These are phyloP conservation scores for Lepilemur ruficaudatus DNA, from an alignment of 2,797 vertebrate genomes.

Conservation along the genomic window DNA sequence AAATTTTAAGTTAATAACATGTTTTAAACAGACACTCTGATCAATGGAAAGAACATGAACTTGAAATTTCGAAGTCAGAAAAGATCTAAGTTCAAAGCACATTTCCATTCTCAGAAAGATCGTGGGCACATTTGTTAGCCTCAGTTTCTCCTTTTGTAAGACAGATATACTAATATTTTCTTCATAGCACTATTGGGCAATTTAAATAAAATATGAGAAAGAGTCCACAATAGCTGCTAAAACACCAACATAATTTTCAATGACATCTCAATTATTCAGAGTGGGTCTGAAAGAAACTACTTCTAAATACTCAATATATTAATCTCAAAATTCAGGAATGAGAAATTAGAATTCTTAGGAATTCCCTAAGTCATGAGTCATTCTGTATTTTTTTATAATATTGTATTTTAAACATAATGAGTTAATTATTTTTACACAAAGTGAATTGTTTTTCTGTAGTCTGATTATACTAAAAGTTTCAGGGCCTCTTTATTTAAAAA, in stretches of 20 bases:
- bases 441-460: not conserved
- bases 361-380: not conserved
- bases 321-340: not conserved
- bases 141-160: slow-evolving; percentile 15
- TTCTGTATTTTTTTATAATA: slow-evolving; percentile 13
- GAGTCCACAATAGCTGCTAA: not conserved
- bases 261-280: not conserved
- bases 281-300: not conserved
- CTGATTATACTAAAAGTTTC: not conserved
- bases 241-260: not conserved
- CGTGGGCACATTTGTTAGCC: not conserved
- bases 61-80: slow-evolving; percentile 16
- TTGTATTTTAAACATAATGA: not conserved
- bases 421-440: not conserved
- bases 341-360: not conserved
- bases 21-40: slow-evolving; percentile 42
- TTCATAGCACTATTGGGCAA: not conserved
- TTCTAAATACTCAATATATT: not conserved
- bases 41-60: not conserved
- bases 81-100: slow-evolving; percentile 9
- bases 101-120: slow-evolving; percentile 42
- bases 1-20: slow-evolving; percentile 37
- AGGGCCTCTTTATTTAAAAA: not conserved
- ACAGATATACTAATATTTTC: not conserved
- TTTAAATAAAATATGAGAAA: not conserved